Conservation (phyloP, 1,140 invertebrate species). For the Gryllus bimaculatus region DNA sequence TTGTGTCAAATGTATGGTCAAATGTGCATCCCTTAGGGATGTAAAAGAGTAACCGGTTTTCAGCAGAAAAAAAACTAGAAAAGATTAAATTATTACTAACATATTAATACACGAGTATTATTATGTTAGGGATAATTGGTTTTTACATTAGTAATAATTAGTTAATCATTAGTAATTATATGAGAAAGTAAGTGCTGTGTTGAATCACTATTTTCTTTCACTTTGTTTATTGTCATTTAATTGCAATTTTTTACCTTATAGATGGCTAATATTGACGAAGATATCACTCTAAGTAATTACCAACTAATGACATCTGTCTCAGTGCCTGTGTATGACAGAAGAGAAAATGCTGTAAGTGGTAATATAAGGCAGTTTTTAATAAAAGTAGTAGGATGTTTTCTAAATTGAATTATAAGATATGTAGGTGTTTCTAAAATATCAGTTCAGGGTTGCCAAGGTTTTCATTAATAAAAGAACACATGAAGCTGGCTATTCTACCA, state of each 20-base stretch:
- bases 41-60: too few species aligned
- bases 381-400: not conserved
- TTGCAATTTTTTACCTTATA: not conserved
- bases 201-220: too few species aligned
- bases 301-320: conserved; percentile 83
- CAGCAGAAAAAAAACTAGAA: too few species aligned
- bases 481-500: not conserved
- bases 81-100: too few species aligned
- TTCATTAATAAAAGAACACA: not conserved
- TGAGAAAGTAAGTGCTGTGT: too few species aligned
- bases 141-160: too few species aligned
- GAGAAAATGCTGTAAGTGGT: conserved; percentile 61
- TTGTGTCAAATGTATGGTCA: too few species aligned
- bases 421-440: not conserved
- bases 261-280: not conserved
- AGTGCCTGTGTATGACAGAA: conserved; percentile 79
- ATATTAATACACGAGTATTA: too few species aligned
- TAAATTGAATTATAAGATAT: not conserved
- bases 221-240: too few species aligned
- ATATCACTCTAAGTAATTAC: conserved; percentile 45
- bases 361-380: not conserved
- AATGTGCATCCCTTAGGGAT: too few species aligned
- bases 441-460: not conserved
- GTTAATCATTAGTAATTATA: too few species aligned
- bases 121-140: too few species aligned